These are phyloP conservation scores for Pogonomyrmex barbatus DNA, from an alignment of 1,140 invertebrate genomes.

Conservation along the genomic window DNA sequence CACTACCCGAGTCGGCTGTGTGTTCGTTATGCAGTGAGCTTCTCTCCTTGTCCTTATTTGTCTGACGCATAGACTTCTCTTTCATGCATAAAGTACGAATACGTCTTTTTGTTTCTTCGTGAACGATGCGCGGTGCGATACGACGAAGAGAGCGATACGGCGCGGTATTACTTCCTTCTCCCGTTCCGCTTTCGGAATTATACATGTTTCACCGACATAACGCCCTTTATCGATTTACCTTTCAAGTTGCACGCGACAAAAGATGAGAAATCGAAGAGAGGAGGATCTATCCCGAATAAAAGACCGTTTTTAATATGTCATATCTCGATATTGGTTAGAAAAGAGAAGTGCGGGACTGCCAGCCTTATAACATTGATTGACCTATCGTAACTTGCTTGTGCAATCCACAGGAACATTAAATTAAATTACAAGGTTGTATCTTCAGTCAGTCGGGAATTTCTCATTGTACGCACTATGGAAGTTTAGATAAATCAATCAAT, in stretches of 20 bases:
- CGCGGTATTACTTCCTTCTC: conserved; percentile 24
- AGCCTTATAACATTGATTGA: conserved; percentile 37
- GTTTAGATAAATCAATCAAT: background rate
- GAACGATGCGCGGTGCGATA: background rate
- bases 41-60: conserved; percentile 22
- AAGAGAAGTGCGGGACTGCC: conserved; percentile 33
- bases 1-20: conserved; percentile 17
- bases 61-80: conserved; percentile 43
- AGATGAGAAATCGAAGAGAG: background rate
- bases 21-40: conserved; percentile 49
- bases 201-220: conserved; percentile 47
- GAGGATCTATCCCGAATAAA: conserved; percentile 14
- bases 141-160: background rate
- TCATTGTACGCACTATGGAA: background rate
- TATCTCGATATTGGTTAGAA: conserved; percentile 24
- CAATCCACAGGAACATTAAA: conserved; percentile 54
- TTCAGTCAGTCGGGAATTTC: conserved; percentile 16
- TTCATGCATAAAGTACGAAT: conserved; percentile 50
- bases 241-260: conserved; percentile 24
- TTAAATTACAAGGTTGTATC: conserved; percentile 50
- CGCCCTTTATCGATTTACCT: conserved; percentile 51
- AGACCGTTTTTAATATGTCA: conserved; percentile 19
- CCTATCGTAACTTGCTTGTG: conserved; percentile 7
- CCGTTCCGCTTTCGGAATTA: conserved; percentile 45
- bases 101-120: conserved; percentile 43